A percentile compares a stretch with the other conserved stretches of the same genome.
These are phyloP conservation scores for Graphium colonna DNA, from an alignment of 2,888 invertebrate species.

Conservation along the genomic window DNA sequence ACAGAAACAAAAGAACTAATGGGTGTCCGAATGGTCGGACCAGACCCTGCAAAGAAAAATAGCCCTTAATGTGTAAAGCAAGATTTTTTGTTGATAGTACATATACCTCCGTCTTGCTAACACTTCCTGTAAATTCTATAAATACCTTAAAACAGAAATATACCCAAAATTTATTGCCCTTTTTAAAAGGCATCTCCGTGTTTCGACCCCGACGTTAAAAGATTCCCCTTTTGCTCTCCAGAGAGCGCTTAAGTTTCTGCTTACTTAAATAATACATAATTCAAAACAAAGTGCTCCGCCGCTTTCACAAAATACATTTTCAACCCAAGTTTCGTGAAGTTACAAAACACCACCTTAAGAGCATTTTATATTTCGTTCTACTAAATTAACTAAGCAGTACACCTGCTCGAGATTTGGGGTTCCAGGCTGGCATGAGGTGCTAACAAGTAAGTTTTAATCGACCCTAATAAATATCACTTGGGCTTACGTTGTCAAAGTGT, in stretches of 20 bases:
- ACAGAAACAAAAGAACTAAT: too few relatives aligned
- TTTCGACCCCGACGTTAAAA: neutral
- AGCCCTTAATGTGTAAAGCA: too few relatives aligned
- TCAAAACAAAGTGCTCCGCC: conserved; percentile 16
- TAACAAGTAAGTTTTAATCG: too few relatives aligned
- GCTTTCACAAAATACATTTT: conserved; percentile 16
- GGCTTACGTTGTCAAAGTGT: too few relatives aligned
- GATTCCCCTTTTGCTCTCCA: neutral
- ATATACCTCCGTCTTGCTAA: too few relatives aligned
- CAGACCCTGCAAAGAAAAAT: too few relatives aligned
- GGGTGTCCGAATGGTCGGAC: too few relatives aligned
- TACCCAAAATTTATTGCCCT: too few relatives aligned
- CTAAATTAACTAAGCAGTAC: conserved; percentile 3
- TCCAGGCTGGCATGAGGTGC: neutral
- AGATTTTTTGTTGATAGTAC: too few relatives aligned
- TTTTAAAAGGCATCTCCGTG: neutral
- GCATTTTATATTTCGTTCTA: conserved; percentile 4
- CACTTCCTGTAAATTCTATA: too few relatives aligned
- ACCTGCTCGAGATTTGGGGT: conserved; percentile 6
- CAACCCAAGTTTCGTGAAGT: conserved; percentile 7
- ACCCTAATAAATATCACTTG: too few relatives aligned
- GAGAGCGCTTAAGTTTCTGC: neutral
- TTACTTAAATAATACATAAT: conserved; percentile 20
- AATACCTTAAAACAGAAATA: too few relatives aligned
- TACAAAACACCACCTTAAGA: neutral